Evolutionary conservation across 2,888 invertebrate species (phyloP).

Genomic region (Lasioglossum lativentre): DNA sequence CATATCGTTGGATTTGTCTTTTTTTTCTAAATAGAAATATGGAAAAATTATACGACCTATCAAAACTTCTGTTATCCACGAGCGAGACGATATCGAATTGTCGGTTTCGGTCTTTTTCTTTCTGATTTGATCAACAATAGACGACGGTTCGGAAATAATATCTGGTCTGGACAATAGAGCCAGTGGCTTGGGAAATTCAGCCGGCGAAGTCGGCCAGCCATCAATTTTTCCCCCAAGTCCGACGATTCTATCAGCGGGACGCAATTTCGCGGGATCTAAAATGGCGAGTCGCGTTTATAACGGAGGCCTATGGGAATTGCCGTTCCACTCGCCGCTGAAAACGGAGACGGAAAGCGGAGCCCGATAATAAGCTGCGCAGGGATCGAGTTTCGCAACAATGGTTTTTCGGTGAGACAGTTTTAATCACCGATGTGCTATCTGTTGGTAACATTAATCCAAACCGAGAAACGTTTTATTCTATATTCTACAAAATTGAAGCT

Average conservation of each 20-base stretch:
- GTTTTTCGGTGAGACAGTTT: constrained; percentile 55
- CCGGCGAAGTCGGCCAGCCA: background rate
- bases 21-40: no score
- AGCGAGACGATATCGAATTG: background rate
- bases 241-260: constrained; percentile 34
- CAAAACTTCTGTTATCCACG: background rate
- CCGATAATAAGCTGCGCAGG: constrained; percentile 56
- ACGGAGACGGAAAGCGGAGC: constrained; percentile 26
- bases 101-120: background rate
- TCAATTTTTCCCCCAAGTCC: constrained; percentile 23
- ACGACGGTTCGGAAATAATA: constrained; percentile 11
- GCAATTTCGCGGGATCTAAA: constrained; percentile 56
- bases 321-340: constrained; percentile 43
- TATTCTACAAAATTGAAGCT: no score
- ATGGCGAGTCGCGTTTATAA: constrained; percentile 41
- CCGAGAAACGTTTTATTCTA: no score
- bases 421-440: constrained; percentile 52
- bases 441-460: background rate
- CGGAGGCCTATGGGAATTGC: constrained; percentile 28
- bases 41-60: no score
- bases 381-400: constrained; percentile 55
- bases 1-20: no score
- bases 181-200: constrained; percentile 16
- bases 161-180: background rate
- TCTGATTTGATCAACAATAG: background rate